phyloP scores from a whole-genome alignment of 2,113 vertebrate species.

The Ranitomeya variabilis region DNA sequence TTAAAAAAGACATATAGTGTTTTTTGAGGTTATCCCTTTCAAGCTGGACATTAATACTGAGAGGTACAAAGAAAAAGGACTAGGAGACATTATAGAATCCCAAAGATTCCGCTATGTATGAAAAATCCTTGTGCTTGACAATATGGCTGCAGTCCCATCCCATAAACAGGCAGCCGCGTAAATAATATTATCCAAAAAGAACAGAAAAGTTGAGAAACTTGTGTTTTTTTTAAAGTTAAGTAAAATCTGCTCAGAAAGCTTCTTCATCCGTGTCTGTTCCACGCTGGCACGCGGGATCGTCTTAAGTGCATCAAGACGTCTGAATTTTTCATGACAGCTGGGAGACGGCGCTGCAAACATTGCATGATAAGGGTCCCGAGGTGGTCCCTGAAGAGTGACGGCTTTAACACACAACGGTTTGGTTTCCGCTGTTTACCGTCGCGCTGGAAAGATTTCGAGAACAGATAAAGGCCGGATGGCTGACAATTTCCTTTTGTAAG shows the following conservation, averaged over 20 bases:
- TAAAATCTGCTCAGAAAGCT: background rate
- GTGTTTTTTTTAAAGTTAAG: background rate
- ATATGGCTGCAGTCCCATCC: background rate
- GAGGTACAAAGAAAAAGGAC: background rate
- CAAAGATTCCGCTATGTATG: background rate
- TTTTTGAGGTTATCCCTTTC: no score
- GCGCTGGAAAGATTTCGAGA: background rate
- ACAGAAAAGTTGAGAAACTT: background rate
- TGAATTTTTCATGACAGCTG: slow-evolving; percentile 26
- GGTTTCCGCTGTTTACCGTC: background rate
- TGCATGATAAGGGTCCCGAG: background rate
- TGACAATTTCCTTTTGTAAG: background rate
- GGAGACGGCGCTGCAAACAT: slow-evolving; percentile 2
- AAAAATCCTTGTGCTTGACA: slow-evolving; percentile 6
- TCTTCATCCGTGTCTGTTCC: background rate
- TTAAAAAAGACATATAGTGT: no score
- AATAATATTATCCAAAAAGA: background rate
- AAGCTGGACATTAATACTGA: background rate
- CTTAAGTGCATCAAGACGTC: slow-evolving; percentile 23
- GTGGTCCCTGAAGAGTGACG: background rate
- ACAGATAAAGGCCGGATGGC: background rate
- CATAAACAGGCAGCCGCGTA: background rate
- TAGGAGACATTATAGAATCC: background rate
- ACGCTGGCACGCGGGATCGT: background rate
- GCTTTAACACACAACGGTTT: background rate